Conservation (phyloP, 1,140 invertebrate genomes). For the Drosophila ercepeae region DNA sequence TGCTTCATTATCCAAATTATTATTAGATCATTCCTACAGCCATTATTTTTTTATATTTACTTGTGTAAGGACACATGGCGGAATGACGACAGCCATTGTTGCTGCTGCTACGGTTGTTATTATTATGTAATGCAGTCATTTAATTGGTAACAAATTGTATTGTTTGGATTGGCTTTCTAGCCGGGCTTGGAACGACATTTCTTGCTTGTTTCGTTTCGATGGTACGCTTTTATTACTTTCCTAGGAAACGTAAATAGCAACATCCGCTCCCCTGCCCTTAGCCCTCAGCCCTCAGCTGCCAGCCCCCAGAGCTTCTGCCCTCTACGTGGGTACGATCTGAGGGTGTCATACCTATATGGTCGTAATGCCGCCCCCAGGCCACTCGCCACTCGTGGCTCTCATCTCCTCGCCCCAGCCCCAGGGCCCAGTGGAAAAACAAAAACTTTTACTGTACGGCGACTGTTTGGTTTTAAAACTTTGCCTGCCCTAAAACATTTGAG, state of each 20-base stretch:
- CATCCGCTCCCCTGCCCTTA: neutral
- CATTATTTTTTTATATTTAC: neutral
- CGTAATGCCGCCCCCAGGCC: slow-evolving; percentile 47
- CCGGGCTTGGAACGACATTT: slow-evolving; percentile 36
- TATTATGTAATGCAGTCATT: slow-evolving; percentile 81
- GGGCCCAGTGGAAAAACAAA: slow-evolving; percentile 26
- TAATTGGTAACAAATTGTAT: slow-evolving; percentile 82
- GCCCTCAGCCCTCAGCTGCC: neutral
- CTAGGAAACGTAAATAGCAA: slow-evolving; percentile 58
- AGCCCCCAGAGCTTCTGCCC: neutral
- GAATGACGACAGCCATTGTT: slow-evolving; percentile 28
- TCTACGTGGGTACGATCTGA: neutral
- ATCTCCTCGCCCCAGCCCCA: neutral
- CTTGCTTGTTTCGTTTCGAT: slow-evolving; percentile 58
- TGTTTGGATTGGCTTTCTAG: slow-evolving; percentile 57
- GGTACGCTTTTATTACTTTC: slow-evolving; percentile 75
- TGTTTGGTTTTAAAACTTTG: slow-evolving; percentile 34
- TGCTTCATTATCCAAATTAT: neutral
- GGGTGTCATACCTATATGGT: slow-evolving; percentile 26
- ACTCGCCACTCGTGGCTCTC: neutral
- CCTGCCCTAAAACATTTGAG: slow-evolving; percentile 6
- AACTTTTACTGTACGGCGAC: slow-evolving; percentile 24
- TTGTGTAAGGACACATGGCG: slow-evolving; percentile 17
- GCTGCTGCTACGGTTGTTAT: slow-evolving; percentile 57
- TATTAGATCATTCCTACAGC: neutral